Evolutionary conservation across 2,797 vertebrate genomes (phyloP).

Genomic region (Centroberyx gerrardi): DNA sequence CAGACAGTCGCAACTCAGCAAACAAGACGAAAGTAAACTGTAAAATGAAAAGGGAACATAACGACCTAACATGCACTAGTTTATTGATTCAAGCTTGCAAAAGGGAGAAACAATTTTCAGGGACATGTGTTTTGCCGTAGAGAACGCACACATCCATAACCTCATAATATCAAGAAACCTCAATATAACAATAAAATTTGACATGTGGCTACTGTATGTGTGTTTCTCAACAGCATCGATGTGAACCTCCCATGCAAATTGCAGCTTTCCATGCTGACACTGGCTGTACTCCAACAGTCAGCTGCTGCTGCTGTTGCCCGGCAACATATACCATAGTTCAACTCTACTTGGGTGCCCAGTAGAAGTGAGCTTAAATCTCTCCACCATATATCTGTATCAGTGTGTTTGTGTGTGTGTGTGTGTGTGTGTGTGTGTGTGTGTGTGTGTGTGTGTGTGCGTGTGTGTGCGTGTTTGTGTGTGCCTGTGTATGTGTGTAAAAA

Average conservation of each 20-base stretch:
- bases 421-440: conserved; percentile 11
- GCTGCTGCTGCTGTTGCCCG: conserved; percentile 85
- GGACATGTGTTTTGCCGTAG: conserved; percentile 1
- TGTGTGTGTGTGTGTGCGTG: neutral
- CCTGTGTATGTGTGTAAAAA: neutral
- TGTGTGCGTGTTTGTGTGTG: conserved; percentile 2
- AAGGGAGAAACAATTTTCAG: neutral
- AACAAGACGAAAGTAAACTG: neutral
- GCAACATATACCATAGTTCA: conserved; percentile 89
- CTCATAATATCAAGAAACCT: neutral
- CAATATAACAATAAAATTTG: neutral
- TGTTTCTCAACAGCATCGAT: conserved; percentile 54
- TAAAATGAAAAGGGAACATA: neutral
- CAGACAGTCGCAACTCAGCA: too few relatives aligned
- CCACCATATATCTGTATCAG: conserved; percentile 44
- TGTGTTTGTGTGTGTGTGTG: conserved; percentile 12
- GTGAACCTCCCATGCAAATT: conserved; percentile 78
- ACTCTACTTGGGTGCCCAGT: conserved; percentile 76
- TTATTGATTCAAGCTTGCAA: neutral
- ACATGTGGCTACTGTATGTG: conserved; percentile 30
- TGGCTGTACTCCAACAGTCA: conserved; percentile 83
- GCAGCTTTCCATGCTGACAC: conserved; percentile 75
- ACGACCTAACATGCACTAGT: neutral
- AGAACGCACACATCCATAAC: neutral
- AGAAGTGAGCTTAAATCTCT: conserved; percentile 78